Evolutionary conservation across 2,888 invertebrate species (phyloP).

Genomic region (Yponomeuta plumbellus): DNA sequence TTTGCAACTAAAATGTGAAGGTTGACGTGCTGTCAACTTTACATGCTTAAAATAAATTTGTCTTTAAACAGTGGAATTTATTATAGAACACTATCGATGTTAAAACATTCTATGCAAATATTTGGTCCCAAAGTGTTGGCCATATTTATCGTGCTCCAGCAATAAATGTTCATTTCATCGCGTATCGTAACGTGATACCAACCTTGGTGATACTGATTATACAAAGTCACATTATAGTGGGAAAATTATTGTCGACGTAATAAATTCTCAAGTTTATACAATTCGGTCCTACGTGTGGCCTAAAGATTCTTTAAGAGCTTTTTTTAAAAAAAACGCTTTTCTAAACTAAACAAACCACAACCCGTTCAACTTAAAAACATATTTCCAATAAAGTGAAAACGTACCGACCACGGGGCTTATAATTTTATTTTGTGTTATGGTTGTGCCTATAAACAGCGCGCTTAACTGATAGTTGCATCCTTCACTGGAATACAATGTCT

Average conservation of each 20-base stretch:
- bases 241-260: not conserved
- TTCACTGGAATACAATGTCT: constrained; percentile 25
- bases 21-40: too few species aligned
- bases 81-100: not conserved
- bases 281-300: not conserved
- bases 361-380: not conserved
- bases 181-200: constrained; percentile 8
- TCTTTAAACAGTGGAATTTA: not conserved
- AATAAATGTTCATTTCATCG: constrained; percentile 5
- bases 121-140: not conserved
- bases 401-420: not conserved
- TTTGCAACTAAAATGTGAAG: too few species aligned
- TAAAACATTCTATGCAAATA: not conserved
- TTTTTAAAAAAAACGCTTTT: not conserved
- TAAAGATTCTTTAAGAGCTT: not conserved
- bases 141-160: not conserved
- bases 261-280: not conserved
- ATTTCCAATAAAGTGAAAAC: not conserved
- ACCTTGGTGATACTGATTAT: too few species aligned
- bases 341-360: not conserved
- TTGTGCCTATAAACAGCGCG: not conserved
- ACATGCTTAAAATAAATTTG: not conserved
- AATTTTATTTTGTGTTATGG: not conserved
- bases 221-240: constrained; percentile 7
- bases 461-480: not conserved